Base-by-base conservation (phyloP, 2,113 vertebrate genomes). In the Forbesichthys papilliferus region DNA sequence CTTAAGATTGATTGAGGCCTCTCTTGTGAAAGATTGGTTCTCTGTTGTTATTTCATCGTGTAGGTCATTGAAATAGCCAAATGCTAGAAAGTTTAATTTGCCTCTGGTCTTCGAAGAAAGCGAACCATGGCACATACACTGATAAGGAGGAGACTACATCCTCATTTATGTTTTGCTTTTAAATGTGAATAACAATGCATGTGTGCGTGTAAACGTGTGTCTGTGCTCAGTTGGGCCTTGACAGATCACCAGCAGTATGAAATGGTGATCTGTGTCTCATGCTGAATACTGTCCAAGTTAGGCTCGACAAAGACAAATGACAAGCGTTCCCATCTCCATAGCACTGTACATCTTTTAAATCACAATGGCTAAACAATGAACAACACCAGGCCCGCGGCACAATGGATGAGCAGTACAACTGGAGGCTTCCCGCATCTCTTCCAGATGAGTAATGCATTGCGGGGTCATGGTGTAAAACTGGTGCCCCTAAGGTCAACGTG, bases 1-100 rank as follows among this genome's bases (percentile, higher is more conserved):
- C 90, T 83, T 82, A 94, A 96, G 95, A 95, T 95, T 95, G 93
- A 97, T 95, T 91, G 92, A 93, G 93, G 89, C 92, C 92, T 93
- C 90, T 89, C 82, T 90, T 85, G 90, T 92, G 92, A 94, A 94
- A 92, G 91, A 93, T 92, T 94, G 91, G 90, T 91, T 93, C 90
- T 89, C 90, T 77, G 89, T 90, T 93, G 89, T 94, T 94, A 95
- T 95, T 95, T 92, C 93, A 92, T 83, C 1, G 91, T 93, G 93
- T 92, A 94, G 93, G 90, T 92, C 93, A 95, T 92, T 93, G 91
- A 93, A 93, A 93, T 90, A 92, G 90, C 89, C 91, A 93, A 93
- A 94, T 88, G 86, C 88, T 87, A 81, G 84, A 70, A 88, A 87
- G 90, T 89, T 94, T 91, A 92, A 94, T 93, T 91, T 89, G 89